phyloP scores from a whole-genome alignment of 2,797 vertebrate species.

The Chiloscyllium punctatum region DNA sequence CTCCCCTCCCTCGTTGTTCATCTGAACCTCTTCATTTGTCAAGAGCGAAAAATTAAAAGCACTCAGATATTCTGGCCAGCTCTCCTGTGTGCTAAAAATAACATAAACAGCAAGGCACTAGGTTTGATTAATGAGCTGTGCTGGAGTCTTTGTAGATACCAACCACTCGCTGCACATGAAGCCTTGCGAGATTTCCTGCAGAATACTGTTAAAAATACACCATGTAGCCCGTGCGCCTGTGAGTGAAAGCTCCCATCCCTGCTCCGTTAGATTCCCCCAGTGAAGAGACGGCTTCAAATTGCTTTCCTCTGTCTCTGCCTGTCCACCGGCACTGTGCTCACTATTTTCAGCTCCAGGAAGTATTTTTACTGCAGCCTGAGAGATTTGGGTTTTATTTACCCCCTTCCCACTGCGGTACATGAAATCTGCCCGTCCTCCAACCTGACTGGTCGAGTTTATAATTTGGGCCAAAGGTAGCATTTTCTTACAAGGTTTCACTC shows the following conservation, averaged over 20 bases:
- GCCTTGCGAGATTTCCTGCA: not conserved
- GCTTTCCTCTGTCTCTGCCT: not conserved
- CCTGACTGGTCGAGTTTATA: not conserved
- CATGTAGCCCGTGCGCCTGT: accelerated
- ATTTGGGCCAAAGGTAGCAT: not conserved
- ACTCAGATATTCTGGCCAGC: not conserved
- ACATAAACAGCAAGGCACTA: not conserved
- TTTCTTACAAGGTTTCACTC: not conserved
- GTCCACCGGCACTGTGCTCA: no score
- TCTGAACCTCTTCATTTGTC: not conserved
- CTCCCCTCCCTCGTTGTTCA: no score
- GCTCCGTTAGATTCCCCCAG: not conserved
- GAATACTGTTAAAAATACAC: not conserved
- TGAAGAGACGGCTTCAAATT: not conserved
- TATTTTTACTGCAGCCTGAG: not conserved
- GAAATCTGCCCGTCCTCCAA: not conserved
- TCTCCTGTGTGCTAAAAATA: slow-evolving; percentile 18
- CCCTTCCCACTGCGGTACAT: no score
- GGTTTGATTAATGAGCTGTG: not conserved
- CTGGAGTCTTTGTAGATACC: not conserved
- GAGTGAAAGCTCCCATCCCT: no score
- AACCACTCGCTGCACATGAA: not conserved
- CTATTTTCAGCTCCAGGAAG: not conserved
- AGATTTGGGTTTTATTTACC: not conserved
- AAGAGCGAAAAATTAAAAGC: not conserved